These are phyloP conservation scores for Centropristis striata DNA, from an alignment of 2,113 vertebrate species.

Conservation along the genomic window DNA sequence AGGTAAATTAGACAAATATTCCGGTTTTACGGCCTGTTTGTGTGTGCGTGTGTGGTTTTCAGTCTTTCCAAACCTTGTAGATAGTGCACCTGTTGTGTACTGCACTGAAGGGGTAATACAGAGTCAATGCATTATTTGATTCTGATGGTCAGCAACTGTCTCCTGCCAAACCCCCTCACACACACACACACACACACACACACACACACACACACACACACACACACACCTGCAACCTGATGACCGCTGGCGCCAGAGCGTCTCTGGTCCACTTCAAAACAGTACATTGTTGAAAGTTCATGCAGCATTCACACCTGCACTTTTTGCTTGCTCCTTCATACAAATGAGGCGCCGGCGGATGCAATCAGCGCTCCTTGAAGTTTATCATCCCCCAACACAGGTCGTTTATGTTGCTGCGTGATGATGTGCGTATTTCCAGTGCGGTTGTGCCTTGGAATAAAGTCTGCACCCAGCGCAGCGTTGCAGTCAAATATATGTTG, in stretches of 20 bases:
- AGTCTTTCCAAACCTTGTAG: neutral
- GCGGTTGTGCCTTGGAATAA: neutral
- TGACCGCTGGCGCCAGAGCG: neutral
- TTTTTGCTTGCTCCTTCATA: neutral
- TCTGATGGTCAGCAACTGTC: no score
- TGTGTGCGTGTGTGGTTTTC: neutral
- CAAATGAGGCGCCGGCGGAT: neutral
- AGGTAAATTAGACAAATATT: neutral
- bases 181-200: neutral
- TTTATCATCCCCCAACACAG: neutral
- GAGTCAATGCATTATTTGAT: no score
- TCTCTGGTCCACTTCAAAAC: neutral
- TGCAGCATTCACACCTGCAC: neutral
- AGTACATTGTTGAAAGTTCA: neutral
- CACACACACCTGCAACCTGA: neutral
- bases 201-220: neutral
- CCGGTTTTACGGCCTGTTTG: neutral
- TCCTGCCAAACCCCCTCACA: no score
- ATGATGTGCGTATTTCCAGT: neutral
- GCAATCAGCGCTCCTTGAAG: neutral
- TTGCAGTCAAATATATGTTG: neutral
- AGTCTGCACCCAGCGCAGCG: neutral
- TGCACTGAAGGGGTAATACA: neutral
- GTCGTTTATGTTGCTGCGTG: neutral
- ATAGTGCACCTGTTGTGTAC: constrained; percentile 3